phyloP scores from a whole-genome alignment of 2,113 vertebrate genomes.

The Dunckerocampus dactyliophorus region DNA sequence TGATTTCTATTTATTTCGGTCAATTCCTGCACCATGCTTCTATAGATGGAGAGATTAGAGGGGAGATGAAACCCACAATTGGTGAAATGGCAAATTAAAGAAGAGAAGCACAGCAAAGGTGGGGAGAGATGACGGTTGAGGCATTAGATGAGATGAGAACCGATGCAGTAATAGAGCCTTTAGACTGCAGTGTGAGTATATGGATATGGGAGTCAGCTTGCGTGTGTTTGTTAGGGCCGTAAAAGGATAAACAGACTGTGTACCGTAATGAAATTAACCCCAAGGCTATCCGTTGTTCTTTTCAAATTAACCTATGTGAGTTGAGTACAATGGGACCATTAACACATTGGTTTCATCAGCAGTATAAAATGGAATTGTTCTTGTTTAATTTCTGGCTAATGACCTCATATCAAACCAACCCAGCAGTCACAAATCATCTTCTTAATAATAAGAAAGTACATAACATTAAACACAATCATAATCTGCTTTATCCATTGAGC shows the following conservation, averaged over 20 bases:
- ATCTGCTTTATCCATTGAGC: background rate
- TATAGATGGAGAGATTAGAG: constrained; percentile 19
- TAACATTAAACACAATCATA: background rate
- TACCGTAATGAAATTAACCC: background rate
- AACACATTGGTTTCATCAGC: background rate
- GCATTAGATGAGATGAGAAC: background rate
- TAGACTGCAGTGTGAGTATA: background rate
- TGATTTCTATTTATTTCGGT: constrained; percentile 17
- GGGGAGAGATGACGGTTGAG: background rate
- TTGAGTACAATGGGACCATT: background rate
- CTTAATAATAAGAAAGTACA: background rate
- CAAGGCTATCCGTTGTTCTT: background rate
- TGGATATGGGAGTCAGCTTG: background rate
- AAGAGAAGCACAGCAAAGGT: background rate
- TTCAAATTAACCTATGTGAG: background rate
- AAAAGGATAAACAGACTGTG: background rate
- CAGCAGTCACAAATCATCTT: background rate
- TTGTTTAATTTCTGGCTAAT: background rate
- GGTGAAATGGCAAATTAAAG: constrained; percentile 2
- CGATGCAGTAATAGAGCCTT: background rate
- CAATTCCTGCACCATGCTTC: constrained; percentile 11
- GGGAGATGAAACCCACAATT: constrained; percentile 3
- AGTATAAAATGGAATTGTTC: background rate
- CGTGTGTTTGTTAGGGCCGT: background rate
- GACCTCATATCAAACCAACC: background rate